Evolutionary conservation across 2,888 invertebrate species (phyloP).

Genomic region (Idaea biselata): DNA sequence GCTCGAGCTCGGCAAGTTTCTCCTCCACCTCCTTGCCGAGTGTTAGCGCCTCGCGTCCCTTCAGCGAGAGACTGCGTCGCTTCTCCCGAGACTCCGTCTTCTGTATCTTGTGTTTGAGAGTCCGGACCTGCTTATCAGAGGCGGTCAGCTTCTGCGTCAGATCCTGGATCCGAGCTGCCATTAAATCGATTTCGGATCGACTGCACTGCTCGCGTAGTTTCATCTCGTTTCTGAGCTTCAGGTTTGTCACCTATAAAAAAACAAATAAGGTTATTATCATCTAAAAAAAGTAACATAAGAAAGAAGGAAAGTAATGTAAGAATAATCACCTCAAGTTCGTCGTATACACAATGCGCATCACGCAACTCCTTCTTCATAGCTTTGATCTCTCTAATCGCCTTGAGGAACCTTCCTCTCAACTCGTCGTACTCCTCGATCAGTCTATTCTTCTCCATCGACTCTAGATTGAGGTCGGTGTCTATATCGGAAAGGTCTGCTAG

Average conservation of each 20-base stretch:
- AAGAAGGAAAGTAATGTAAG: not conserved
- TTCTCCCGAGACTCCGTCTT: slow-evolving; percentile 89
- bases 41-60: slow-evolving; percentile 90
- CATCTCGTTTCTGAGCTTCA: slow-evolving; percentile 87
- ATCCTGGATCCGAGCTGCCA: slow-evolving; percentile 92
- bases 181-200: slow-evolving; percentile 86
- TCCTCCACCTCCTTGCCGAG: slow-evolving; percentile 92
- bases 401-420: slow-evolving; percentile 87
- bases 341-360: slow-evolving; percentile 89
- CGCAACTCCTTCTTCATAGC: slow-evolving; percentile 90
- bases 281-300: not conserved
- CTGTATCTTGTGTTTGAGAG: slow-evolving; percentile 88
- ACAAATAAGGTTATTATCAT: not conserved
- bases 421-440: slow-evolving; percentile 91
- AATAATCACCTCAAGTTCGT: slow-evolving; percentile 82
- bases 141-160: slow-evolving; percentile 89
- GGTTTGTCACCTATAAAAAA: slow-evolving; percentile 79
- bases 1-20: slow-evolving; percentile 90
- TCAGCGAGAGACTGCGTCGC: slow-evolving; percentile 89
- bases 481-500: slow-evolving; percentile 90
- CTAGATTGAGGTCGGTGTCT: slow-evolving; percentile 87
- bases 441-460: slow-evolving; percentile 86
- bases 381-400: slow-evolving; percentile 90
- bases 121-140: slow-evolving; percentile 90
- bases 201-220: slow-evolving; percentile 83